Evolutionary conservation across 2,797 vertebrate species (phyloP).

Genomic region (Meda fulgida): DNA sequence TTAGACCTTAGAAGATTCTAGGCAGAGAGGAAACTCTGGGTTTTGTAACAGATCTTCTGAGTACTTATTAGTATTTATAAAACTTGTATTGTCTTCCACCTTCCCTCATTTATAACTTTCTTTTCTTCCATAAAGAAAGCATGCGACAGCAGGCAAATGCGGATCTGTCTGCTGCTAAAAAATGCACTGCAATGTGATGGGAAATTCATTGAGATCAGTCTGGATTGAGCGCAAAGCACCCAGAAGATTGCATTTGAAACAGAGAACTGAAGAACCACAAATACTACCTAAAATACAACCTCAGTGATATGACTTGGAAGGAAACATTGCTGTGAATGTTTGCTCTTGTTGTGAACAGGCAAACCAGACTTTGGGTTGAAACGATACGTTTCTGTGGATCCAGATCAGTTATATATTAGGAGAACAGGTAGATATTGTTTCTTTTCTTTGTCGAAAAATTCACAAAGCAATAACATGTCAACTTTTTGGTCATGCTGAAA

Average conservation of each 20-base stretch:
- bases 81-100: background rate
- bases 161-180: slow-evolving; percentile 76
- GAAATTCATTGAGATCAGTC: background rate
- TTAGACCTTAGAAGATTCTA: background rate
- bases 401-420: background rate
- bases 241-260: background rate
- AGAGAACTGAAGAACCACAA: background rate
- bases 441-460: background rate
- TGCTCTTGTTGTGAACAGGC: no score
- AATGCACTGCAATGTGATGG: slow-evolving; percentile 83
- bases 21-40: no score
- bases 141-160: slow-evolving; percentile 86
- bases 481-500: background rate
- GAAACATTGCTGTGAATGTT: no score
- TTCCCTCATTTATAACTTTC: background rate
- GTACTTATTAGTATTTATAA: background rate
- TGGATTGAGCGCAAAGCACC: background rate
- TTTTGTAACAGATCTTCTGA: background rate
- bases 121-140: slow-evolving; percentile 79
- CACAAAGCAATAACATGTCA: background rate
- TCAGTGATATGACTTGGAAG: background rate
- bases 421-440: background rate
- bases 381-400: background rate
- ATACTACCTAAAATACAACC: background rate
- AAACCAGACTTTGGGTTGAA: slow-evolving; percentile 6